Conservation (phyloP, 2,888 invertebrate genomes). For the Agapetus fuscipes region DNA sequence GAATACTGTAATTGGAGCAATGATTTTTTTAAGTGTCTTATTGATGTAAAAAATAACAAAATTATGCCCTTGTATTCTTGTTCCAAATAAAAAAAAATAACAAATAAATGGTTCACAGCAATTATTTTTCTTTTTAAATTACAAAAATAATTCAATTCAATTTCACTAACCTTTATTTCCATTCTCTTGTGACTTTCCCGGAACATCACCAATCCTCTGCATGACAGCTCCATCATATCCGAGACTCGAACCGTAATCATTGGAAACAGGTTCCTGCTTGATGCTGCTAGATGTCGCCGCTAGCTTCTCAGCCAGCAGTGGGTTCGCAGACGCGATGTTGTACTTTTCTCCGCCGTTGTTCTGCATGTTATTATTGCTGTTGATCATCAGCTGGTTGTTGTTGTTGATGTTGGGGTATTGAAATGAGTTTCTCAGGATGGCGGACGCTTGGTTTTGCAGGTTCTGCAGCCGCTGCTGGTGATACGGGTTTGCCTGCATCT, state of each 20-base stretch:
- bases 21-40: no score
- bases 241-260: slow-evolving; percentile 43
- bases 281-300: slow-evolving; percentile 64
- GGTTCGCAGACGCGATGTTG: slow-evolving; percentile 79
- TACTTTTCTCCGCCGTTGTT: slow-evolving; percentile 44
- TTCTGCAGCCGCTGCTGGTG: slow-evolving; percentile 33
- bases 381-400: slow-evolving; percentile 25
- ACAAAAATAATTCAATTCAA: background rate
- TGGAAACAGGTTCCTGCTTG: slow-evolving; percentile 44
- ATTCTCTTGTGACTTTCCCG: slow-evolving; percentile 43
- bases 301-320: slow-evolving; percentile 72
- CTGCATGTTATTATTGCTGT: slow-evolving; percentile 42
- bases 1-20: no score
- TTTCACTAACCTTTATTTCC: slow-evolving; percentile 44
- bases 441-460: slow-evolving; percentile 28
- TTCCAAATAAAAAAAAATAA: background rate
- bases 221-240: slow-evolving; percentile 43
- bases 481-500: slow-evolving; percentile 37
- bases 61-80: no score
- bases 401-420: slow-evolving; percentile 11
- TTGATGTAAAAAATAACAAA: no score
- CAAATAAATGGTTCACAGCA: background rate
- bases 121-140: background rate
- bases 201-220: slow-evolving; percentile 39
- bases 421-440: slow-evolving; percentile 17